Conservation (phyloP, 2,797 vertebrate genomes). For the Miichthys miiuy region DNA sequence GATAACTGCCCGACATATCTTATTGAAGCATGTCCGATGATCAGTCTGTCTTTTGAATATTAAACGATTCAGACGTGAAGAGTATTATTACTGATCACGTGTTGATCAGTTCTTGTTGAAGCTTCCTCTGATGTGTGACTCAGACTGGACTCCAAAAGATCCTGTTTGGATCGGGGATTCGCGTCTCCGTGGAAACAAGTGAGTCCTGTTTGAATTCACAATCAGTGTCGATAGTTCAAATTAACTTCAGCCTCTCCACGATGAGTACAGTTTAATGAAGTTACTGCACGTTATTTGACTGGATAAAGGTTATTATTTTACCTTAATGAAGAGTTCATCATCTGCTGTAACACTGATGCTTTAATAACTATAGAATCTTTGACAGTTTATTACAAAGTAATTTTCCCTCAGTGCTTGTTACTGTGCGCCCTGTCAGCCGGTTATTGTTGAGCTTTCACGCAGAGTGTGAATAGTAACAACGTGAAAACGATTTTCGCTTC, state of each 20-base stretch:
- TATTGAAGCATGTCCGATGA: too few species aligned
- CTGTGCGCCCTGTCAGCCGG: not conserved
- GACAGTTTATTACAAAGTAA: too few species aligned
- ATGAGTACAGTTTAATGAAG: not conserved
- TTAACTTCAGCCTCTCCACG: too few species aligned
- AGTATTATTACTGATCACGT: not conserved
- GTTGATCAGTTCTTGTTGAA: not conserved
- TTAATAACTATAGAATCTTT: too few species aligned
- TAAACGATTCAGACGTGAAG: not conserved
- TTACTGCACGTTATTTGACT: too few species aligned
- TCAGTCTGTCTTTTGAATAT: not conserved
- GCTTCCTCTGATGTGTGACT: slow-evolving; percentile 30
- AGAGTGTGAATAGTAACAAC: slow-evolving; percentile 25
- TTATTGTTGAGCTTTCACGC: not conserved
- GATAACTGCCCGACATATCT: too few species aligned
- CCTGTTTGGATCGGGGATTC: slow-evolving; percentile 29
- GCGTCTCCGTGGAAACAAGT: slow-evolving; percentile 22
- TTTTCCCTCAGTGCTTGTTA: too few species aligned
- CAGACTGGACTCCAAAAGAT: slow-evolving; percentile 33
- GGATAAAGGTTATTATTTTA: too few species aligned
- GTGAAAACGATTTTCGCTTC: slow-evolving; percentile 11
- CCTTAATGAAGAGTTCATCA: too few species aligned
- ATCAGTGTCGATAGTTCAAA: not conserved
- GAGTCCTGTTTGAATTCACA: slow-evolving; percentile 22
- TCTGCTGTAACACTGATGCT: too few species aligned